Evolutionary conservation across 2,113 vertebrate species (phyloP).

Genomic region (Amazona guildingii): DNA sequence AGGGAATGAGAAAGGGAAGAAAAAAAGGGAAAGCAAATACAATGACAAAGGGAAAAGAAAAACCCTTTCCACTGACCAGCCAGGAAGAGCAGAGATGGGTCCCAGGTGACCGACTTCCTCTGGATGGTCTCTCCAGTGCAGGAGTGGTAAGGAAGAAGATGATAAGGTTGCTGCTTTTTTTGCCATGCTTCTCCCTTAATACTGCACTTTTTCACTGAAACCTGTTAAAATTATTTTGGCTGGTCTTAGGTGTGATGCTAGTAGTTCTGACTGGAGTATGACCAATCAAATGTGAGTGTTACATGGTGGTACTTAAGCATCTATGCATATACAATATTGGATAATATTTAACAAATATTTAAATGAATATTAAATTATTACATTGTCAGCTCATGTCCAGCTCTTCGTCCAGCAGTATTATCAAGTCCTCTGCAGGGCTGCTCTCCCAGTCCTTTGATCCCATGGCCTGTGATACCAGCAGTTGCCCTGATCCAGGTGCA

Average conservation of each 20-base stretch:
- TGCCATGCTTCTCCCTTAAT: fast-evolving
- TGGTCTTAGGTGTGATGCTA: neutral
- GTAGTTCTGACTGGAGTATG: neutral
- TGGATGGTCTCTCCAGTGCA: fast-evolving
- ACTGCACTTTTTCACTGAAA: neutral
- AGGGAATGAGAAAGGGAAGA: neutral
- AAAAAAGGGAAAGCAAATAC: neutral
- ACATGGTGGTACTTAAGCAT: neutral
- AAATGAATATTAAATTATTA: neutral
- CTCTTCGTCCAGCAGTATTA: neutral
- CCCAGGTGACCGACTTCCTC: neutral
- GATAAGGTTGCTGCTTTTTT: neutral
- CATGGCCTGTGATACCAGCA: neutral
- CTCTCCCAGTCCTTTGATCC: neutral
- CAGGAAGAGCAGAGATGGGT: neutral
- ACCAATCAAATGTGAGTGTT: neutral
- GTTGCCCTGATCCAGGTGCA: neutral
- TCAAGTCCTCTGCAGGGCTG: neutral
- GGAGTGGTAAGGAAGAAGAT: neutral
- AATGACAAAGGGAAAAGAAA: neutral
- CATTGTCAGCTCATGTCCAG: neutral
- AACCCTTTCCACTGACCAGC: neutral
- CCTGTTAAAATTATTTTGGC: neutral
- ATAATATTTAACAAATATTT: neutral
- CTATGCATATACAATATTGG: neutral